Percentiles rank a stretch among this genome's conserved stretches.
Conservation (phyloP, 23 tunicate species). For the Trididemnum miniatum region DNA sequence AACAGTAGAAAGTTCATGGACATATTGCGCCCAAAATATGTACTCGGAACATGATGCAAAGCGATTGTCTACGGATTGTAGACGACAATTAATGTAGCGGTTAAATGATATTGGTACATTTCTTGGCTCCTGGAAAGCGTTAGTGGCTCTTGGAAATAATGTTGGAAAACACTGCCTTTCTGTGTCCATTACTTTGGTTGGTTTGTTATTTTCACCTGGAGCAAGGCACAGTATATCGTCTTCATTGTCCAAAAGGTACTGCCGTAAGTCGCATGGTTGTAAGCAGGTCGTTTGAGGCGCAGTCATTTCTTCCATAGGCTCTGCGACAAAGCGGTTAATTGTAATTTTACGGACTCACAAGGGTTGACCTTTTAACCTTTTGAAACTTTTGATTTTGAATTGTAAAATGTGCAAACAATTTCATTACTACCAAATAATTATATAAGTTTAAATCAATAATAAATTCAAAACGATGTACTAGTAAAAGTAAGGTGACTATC, state of each 20-base stretch:
- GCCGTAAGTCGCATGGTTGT: constrained; percentile 19
- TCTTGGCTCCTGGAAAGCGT: background rate
- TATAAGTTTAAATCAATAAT: no score
- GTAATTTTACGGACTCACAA: no score
- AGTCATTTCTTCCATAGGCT: background rate
- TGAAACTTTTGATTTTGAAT: no score
- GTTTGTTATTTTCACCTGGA: background rate
- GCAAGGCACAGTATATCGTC: background rate
- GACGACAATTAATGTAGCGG: constrained; percentile 18
- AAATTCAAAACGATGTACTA: no score
- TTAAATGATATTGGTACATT: background rate
- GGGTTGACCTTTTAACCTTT: no score
- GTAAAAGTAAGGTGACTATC: no score
- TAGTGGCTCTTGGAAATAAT: constrained; percentile 14
- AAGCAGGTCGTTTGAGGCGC: constrained; percentile 21
- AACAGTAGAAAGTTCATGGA: constrained; percentile 14
- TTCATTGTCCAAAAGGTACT: background rate
- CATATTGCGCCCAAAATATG: constrained; percentile 28
- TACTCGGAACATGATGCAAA: constrained; percentile 34
- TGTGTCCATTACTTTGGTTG: background rate
- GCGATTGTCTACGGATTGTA: constrained; percentile 20
- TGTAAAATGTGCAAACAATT: no score
- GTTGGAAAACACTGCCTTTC: constrained; percentile 29
- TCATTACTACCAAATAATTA: no score
- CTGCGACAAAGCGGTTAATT: no score